Conservation (phyloP, 2,113 vertebrate genomes). For the Dolichotis patagonum region DNA sequence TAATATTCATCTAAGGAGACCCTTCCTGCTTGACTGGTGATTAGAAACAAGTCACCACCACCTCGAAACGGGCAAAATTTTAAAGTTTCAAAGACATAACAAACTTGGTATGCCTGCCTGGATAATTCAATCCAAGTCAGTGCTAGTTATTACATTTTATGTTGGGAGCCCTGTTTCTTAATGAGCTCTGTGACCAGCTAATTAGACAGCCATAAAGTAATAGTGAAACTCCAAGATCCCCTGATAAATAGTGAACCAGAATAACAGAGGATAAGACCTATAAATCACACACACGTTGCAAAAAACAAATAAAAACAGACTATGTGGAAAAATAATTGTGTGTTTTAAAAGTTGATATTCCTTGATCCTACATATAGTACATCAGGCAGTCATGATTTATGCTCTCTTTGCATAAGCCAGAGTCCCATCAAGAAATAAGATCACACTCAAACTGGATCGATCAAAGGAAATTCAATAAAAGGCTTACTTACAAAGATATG, state of each 20-base stretch:
- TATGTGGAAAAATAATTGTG: neutral
- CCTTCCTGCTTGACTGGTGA: neutral
- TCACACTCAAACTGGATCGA: neutral
- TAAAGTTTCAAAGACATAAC: neutral
- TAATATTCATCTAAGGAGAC: neutral
- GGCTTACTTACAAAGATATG: neutral
- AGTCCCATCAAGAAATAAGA: neutral
- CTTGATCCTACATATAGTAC: neutral
- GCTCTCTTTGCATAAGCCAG: neutral
- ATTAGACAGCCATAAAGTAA: neutral
- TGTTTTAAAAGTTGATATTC: neutral
- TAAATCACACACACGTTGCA: neutral
- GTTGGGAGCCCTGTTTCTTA: neutral
- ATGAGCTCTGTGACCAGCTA: neutral
- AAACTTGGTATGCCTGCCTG: neutral
- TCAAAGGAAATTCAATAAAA: neutral
- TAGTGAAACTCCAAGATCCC: neutral
- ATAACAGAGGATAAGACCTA: neutral
- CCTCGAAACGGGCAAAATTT: neutral
- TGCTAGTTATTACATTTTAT: neutral
- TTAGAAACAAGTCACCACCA: neutral
- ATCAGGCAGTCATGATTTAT: neutral
- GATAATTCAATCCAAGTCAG: neutral
- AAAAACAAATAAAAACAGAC: neutral
- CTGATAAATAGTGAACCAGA: neutral